Percentiles rank a stretch among this genome's conserved stretches.
Conservation (phyloP, 1,140 invertebrate species). For the Hetaerina americana region DNA sequence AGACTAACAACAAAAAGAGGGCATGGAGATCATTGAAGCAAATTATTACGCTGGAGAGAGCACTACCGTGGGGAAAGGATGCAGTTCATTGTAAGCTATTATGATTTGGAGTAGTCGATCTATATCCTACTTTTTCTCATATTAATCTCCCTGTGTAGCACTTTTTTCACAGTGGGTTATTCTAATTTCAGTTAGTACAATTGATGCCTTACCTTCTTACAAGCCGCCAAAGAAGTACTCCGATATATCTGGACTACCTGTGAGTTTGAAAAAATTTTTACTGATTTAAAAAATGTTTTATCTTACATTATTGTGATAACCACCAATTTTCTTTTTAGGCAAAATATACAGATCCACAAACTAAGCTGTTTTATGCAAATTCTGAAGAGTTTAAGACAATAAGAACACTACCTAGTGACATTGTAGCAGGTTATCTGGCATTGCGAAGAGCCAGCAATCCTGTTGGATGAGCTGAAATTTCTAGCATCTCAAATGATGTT, state of each 20-base stretch:
- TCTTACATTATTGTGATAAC: conserved; percentile 1
- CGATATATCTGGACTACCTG: conserved; percentile 67
- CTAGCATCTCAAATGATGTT: no score
- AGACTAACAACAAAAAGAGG: conserved; percentile 48
- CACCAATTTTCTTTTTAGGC: conserved; percentile 40
- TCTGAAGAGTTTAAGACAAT: conserved; percentile 75
- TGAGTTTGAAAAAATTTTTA: not conserved
- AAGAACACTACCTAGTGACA: conserved; percentile 74
- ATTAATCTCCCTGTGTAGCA: conserved; percentile 8
- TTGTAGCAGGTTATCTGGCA: conserved; percentile 74
- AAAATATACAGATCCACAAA: conserved; percentile 80
- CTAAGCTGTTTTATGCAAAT: conserved; percentile 70
- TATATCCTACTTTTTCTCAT: conserved; percentile 10
- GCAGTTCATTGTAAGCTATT: conserved; percentile 49
- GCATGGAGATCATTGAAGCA: conserved; percentile 67
- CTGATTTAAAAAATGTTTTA: conserved; percentile 1
- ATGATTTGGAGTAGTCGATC: conserved; percentile 24
- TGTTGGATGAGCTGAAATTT: conserved; percentile 58
- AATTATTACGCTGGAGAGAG: conserved; percentile 56
- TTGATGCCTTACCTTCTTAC: conserved; percentile 83
- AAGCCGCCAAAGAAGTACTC: conserved; percentile 87
- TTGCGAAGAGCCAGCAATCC: conserved; percentile 73
- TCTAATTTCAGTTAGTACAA: conserved; percentile 52
- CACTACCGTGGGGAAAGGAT: conserved; percentile 51
- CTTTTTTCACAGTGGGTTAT: conserved; percentile 12